phyloP scores from a whole-genome alignment of 1,140 invertebrate genomes.

The Penaeus chinensis region DNA sequence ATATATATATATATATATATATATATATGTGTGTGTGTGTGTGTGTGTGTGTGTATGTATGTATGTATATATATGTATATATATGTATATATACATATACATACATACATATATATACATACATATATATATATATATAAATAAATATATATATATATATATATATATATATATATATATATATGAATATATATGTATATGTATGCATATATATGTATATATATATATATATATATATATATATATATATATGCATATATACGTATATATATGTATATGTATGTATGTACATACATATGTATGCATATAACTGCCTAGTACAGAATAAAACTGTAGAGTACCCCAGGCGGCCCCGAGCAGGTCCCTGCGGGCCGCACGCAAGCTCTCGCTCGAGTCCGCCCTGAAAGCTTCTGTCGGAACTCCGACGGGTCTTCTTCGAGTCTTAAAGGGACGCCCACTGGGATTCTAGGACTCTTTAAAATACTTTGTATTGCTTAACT shows the following conservation, averaged over 20 bases:
- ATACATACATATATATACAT: no score
- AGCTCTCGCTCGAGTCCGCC: no score
- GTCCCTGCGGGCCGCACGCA: no score
- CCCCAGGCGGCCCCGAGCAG: no score
- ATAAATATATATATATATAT: neutral
- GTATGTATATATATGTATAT: neutral
- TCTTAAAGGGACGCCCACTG: no score
- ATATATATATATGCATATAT: constrained; percentile 26
- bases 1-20: no score
- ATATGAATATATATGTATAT: neutral
- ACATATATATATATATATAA: neutral
- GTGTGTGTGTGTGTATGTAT: neutral
- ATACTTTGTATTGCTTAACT: no score
- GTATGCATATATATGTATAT: neutral
- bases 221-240: neutral
- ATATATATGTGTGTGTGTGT: neutral
- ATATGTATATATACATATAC: neutral
- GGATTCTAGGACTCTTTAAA: no score
- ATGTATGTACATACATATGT: neutral
- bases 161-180: neutral
- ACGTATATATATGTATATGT: constrained; percentile 18
- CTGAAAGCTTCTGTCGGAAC: no score
- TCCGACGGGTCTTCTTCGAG: no score
- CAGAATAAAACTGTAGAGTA: no score
- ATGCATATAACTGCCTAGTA: constrained; percentile 5